Base-by-base conservation (phyloP, 2,888 invertebrate species). In the Ornithoptera priamus region DNA sequence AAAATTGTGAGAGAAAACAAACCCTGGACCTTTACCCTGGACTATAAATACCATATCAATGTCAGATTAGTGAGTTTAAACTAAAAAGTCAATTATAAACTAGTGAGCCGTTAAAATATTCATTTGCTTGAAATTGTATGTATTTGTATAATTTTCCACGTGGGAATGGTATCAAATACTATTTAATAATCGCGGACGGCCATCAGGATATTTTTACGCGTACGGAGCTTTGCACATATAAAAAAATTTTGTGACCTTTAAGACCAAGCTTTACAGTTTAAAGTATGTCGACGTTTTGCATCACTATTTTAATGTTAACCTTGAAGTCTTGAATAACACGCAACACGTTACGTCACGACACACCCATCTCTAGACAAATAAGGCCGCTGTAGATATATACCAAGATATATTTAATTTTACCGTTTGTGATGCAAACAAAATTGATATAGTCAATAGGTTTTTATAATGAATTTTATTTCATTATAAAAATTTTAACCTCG, bases 281-380 rank as follows among this genome's bases (percentile, higher is more conserved):
- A 82, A 84, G 73, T 87, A 77, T 80, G 75, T 80, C 77, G 83
- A 71, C 68, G 70, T 81, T 82, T 81, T 62, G 76, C 76, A 81
- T 75, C 72, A 77, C 76, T 74, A 76, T 81, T 81, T 82, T 74
- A 79, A 79, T 76, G 77, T 72, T 82, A 86, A 79, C 90, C 91
- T 91, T 91, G 90, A 77, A 74, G 75, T 72, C 77, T 85, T 85
- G 84, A 90, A 89, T 89, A 88, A 87, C 88, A 87, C 90, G 88
- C 89, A 88, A 82, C 86, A 85, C 80, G 78, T 80, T 78, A 85
- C 90, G 90, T 90, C 90, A 90, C 72, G 90, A 91, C 92, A 92
- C 92, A 92, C 92, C 92, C 92, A 89, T 89, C 85, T 76, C 76
- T 88, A 81, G 84, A 85, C 89, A 81, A 89, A 90, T 90, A 89